Conservation (phyloP, 2,888 invertebrate genomes). For the Theodoxus fluviatilis region DNA sequence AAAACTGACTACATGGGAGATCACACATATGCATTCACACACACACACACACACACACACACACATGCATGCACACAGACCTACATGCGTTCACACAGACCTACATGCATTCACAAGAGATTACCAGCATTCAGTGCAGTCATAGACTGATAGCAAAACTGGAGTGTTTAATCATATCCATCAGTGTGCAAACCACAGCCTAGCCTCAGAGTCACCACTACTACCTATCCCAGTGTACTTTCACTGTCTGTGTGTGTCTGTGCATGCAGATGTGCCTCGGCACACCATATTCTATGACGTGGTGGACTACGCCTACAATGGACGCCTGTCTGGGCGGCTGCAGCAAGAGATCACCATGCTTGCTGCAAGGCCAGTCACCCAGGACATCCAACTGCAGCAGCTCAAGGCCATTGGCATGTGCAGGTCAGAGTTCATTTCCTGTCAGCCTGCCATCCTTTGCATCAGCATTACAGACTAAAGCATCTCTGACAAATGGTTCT, state of each 20-base stretch:
- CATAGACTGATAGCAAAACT: no score
- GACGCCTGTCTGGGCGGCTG: constrained; percentile 52
- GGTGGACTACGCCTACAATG: constrained; percentile 59
- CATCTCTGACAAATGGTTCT: no score
- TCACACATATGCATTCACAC: no score
- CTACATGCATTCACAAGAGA: no score
- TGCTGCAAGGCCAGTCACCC: constrained; percentile 54
- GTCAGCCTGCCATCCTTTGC: no score
- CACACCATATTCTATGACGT: constrained; percentile 64
- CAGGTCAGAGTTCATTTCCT: no score
- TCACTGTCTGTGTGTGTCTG: constrained; percentile 8
- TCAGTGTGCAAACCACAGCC: not conserved
- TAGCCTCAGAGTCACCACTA: not conserved
- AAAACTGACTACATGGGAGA: no score
- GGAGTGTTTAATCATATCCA: not conserved
- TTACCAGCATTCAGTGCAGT: no score
- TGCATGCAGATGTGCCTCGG: constrained; percentile 55
- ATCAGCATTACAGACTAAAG: no score
- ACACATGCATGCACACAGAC: no score
- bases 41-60: no score
- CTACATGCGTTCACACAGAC: no score
- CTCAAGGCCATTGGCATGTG: constrained; percentile 58
- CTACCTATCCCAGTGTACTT: not conserved
- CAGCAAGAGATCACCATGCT: constrained; percentile 54
- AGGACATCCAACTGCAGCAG: constrained; percentile 60